phyloP scores from a whole-genome alignment of 2,797 vertebrate species.

The Triplophysa bombifrons region DNA sequence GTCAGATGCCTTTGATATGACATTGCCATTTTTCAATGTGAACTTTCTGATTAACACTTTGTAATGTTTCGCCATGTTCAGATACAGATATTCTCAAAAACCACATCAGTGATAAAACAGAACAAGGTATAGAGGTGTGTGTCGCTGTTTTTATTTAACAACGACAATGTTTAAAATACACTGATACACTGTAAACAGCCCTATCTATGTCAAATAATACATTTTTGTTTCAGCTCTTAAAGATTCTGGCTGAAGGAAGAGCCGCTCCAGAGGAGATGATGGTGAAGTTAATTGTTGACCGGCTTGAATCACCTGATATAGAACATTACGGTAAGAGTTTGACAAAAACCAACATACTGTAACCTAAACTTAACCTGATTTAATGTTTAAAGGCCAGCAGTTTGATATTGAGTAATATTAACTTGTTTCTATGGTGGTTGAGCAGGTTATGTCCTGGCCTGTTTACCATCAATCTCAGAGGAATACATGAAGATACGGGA shows the following conservation, averaged over 20 bases:
- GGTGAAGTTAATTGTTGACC: constrained; percentile 81
- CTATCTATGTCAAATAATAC: constrained; percentile 11
- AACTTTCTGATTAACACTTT: constrained; percentile 20
- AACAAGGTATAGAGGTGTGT: constrained; percentile 81
- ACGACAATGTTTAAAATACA: neutral
- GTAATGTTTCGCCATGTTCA: constrained; percentile 65
- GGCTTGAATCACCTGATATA: constrained; percentile 82
- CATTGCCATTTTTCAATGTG: neutral
- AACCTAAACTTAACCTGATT: neutral
- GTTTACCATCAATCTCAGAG: constrained; percentile 86
- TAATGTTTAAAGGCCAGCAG: neutral
- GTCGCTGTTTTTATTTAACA: neutral
- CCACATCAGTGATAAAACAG: constrained; percentile 76
- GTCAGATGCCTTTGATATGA: neutral
- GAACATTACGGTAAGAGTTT: constrained; percentile 84
- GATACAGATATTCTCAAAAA: constrained; percentile 83
- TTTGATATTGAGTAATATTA: neutral
- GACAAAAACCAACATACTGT: neutral
- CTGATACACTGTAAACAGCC: neutral
- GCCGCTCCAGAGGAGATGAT: constrained; percentile 83
- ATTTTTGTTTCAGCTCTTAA: constrained; percentile 76
- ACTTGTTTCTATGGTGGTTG: constrained; percentile 22
- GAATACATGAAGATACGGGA: constrained; percentile 78
- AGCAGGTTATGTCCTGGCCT: constrained; percentile 91
- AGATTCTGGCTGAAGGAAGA: constrained; percentile 79